Evolutionary conservation across 2,797 vertebrate genomes (phyloP).

Genomic region (Acanthornis magna): DNA sequence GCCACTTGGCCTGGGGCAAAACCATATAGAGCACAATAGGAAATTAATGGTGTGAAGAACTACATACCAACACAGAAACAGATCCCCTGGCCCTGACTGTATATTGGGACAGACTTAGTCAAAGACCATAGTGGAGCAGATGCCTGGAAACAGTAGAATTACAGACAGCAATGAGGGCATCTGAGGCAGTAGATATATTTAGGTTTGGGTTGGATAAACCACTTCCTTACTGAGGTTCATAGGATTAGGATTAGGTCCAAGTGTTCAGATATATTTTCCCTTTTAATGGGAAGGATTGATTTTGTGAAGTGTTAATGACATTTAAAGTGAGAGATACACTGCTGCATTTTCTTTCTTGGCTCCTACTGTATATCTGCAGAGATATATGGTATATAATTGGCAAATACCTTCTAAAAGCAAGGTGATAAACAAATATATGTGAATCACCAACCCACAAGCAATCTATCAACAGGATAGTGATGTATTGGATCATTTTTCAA

Average conservation of each 20-base stretch:
- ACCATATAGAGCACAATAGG: background rate
- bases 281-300: background rate
- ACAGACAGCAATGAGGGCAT: background rate
- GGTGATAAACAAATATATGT: conserved; percentile 30
- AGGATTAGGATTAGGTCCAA: background rate
- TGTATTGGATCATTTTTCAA: background rate
- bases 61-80: background rate
- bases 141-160: background rate
- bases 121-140: background rate
- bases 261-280: background rate
- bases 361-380: background rate
- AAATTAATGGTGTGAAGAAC: background rate
- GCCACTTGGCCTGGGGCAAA: background rate
- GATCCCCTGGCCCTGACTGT: background rate
- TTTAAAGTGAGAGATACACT: conserved; percentile 13
- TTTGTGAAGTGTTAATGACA: conserved; percentile 4
- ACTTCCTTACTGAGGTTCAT: background rate
- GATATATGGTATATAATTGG: background rate
- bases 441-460: conserved; percentile 4
- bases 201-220: background rate
- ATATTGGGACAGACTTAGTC: background rate
- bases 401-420: conserved; percentile 33
- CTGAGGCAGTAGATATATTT: background rate
- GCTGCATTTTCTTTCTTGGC: background rate
- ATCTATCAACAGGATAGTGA: background rate